Conservation (phyloP, 1,140 invertebrate species). For the Zaprionus taronus region DNA sequence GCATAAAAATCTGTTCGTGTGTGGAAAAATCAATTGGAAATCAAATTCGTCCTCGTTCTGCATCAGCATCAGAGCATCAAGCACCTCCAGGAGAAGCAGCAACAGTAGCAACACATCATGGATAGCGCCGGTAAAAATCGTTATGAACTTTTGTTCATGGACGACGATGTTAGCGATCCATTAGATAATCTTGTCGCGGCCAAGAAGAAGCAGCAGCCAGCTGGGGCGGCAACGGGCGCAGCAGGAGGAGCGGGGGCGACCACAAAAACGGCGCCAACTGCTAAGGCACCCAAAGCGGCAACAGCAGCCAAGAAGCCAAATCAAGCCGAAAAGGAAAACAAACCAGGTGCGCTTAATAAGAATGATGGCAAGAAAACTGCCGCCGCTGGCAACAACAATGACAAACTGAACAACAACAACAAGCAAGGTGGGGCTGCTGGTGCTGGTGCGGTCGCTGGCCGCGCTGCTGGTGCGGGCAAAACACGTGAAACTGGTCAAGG, state of each 20-base stretch:
- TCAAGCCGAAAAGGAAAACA: conserved; percentile 93
- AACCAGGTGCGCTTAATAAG: conserved; percentile 86
- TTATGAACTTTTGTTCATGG: conserved; percentile 94
- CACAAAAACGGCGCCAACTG: conserved; percentile 80
- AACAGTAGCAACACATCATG: conserved; percentile 86
- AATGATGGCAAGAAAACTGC: conserved; percentile 69
- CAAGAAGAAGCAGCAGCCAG: conserved; percentile 88
- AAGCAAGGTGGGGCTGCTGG: conserved; percentile 68
- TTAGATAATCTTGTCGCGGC: conserved; percentile 94
- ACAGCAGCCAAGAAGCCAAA: conserved; percentile 67
- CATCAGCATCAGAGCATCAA: conserved; percentile 25
- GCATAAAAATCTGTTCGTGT: conserved; percentile 42
- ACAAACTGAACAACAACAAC: conserved; percentile 53
- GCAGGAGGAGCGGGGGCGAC: conserved; percentile 87
- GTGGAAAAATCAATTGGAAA: conserved; percentile 70
- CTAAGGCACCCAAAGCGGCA: conserved; percentile 55
- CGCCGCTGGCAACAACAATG: conserved; percentile 44
- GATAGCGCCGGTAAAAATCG: conserved; percentile 97
- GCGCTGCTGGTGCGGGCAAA: conserved; percentile 49
- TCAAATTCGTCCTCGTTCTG: conserved; percentile 38
- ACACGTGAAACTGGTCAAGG: conserved; percentile 81
- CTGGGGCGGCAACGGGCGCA: conserved; percentile 30
- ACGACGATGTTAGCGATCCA: conserved; percentile 94
- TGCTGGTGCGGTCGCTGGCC: conserved; percentile 43
- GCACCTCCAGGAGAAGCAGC: conserved; percentile 32